Conservation (phyloP, 1,140 invertebrate genomes). For the Riptortus pedestris region DNA sequence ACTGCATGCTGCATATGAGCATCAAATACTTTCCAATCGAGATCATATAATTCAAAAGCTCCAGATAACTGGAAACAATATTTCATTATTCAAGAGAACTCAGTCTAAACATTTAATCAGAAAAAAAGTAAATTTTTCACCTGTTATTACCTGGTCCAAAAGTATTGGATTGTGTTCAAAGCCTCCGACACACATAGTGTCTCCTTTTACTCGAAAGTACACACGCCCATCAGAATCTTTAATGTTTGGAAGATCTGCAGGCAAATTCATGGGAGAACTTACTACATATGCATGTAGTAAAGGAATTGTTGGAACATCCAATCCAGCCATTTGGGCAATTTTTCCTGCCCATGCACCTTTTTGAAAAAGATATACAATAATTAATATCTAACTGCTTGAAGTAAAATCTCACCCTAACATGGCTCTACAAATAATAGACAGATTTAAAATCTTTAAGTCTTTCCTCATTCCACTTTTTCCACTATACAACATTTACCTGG, state of each 20-base stretch:
- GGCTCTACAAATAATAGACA: too few species aligned
- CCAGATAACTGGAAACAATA: slow-evolving; percentile 46
- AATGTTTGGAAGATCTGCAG: slow-evolving; percentile 60
- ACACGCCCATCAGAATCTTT: slow-evolving; percentile 72
- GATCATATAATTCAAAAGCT: slow-evolving; percentile 69
- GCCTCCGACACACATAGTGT: slow-evolving; percentile 69
- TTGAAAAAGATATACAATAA: too few species aligned
- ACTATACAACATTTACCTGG: too few species aligned
- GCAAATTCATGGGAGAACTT: slow-evolving; percentile 59
- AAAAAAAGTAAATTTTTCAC: too few species aligned
- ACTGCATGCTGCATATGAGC: slow-evolving; percentile 60
- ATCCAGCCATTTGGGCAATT: slow-evolving; percentile 56
- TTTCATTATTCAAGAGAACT: too few species aligned
- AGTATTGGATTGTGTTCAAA: slow-evolving; percentile 77
- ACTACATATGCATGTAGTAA: slow-evolving; percentile 86
- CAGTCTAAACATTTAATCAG: too few species aligned
- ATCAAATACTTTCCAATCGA: slow-evolving; percentile 76
- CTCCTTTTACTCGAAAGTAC: slow-evolving; percentile 76
- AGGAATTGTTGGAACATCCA: slow-evolving; percentile 60
- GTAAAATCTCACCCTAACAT: too few species aligned
- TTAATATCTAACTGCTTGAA: too few species aligned
- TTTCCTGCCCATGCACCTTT: slow-evolving; percentile 61
- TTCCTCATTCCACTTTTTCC: too few species aligned
- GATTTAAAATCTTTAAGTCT: too few species aligned
- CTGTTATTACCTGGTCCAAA: slow-evolving; percentile 56